These are phyloP conservation scores for Oreortyx pictus DNA, from an alignment of 2,797 vertebrate species.

Conservation along the genomic window DNA sequence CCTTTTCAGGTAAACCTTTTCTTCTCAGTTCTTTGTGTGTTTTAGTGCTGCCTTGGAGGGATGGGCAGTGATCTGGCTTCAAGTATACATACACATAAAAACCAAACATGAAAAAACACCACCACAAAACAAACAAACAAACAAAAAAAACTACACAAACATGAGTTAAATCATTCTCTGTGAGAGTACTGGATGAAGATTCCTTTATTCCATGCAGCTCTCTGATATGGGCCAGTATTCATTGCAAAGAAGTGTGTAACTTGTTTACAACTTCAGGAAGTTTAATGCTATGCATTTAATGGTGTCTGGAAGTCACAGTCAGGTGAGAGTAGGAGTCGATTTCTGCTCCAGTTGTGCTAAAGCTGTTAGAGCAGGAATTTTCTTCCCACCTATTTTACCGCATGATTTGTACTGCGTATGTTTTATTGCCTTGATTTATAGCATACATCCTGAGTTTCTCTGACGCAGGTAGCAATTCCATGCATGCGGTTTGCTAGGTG, in stretches of 20 bases:
- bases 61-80: not conserved
- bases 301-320: not conserved
- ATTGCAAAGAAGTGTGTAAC: not conserved
- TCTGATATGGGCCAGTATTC: not conserved
- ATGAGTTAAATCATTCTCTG: not conserved
- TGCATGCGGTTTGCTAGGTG: slow-evolving; percentile 20
- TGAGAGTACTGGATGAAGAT: not conserved
- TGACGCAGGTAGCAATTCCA: not conserved
- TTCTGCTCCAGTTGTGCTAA: not conserved
- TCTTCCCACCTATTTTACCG: not conserved
- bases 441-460: not conserved
- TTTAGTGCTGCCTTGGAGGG: not conserved
- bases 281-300: not conserved
- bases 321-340: not conserved
- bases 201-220: not conserved
- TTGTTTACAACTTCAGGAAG: not conserved
- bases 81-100: not conserved
- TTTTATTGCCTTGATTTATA: slow-evolving; percentile 48
- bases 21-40: not conserved
- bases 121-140: not conserved
- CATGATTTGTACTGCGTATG: not conserved
- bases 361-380: slow-evolving; percentile 23
- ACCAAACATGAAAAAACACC: not conserved
- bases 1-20: not conserved
- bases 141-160: not conserved